phyloP scores from a whole-genome alignment of 2,888 invertebrate species.

The Nomada hirtipes region DNA sequence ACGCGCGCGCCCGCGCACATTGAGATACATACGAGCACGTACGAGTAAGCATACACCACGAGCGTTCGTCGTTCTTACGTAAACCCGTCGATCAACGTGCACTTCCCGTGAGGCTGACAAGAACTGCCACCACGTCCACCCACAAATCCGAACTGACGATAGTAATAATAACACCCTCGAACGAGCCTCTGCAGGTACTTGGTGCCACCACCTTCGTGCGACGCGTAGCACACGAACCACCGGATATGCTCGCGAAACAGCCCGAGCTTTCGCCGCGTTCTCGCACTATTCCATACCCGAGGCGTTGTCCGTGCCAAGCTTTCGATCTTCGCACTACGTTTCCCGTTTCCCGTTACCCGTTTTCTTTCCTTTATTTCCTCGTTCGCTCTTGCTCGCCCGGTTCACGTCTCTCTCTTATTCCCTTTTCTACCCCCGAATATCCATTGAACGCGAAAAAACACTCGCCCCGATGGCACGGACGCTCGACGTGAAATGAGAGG shows the following conservation, averaged over 20 bases:
- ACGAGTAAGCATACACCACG: conserved; percentile 48
- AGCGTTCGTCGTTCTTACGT: conserved; percentile 65
- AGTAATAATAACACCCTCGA: conserved; percentile 1
- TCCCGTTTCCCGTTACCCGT: not conserved
- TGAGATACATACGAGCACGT: conserved; percentile 34
- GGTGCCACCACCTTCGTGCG: conserved; percentile 7
- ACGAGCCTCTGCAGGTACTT: not conserved
- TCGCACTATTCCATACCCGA: conserved; percentile 35
- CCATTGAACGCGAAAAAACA: conserved; percentile 48
- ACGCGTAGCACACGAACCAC: conserved; percentile 30
- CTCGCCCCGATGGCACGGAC: conserved; percentile 56
- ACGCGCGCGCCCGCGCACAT: conserved; percentile 62
- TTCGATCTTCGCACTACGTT: conserved; percentile 6
- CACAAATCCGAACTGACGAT: not conserved
- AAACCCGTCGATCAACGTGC: conserved; percentile 62
- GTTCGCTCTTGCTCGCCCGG: not conserved
- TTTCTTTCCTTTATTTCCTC: too few species aligned
- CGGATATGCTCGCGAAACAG: conserved; percentile 29
- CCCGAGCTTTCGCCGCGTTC: not conserved
- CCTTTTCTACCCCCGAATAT: conserved; percentile 13
- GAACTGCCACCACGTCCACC: not conserved
- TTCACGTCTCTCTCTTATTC: not conserved
- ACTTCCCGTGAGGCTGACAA: conserved; percentile 23
- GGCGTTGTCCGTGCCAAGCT: conserved; percentile 48
- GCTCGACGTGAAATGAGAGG: conserved; percentile 71